Conservation (phyloP, 1,140 invertebrate species). For the Pachypeltis micranthus region DNA sequence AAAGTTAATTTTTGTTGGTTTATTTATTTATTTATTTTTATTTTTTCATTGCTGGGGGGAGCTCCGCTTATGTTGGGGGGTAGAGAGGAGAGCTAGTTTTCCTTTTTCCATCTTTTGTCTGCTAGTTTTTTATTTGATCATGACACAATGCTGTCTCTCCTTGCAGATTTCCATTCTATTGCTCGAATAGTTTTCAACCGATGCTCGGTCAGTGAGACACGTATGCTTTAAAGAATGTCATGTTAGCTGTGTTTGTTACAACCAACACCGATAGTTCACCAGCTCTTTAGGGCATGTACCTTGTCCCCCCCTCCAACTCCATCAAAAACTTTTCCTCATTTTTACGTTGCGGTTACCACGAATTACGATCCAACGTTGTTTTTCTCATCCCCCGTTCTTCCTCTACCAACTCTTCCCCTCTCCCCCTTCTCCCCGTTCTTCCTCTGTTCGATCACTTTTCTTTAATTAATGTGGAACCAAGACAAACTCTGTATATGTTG, state of each 20-base stretch:
- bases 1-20: too few relatives aligned
- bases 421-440: too few relatives aligned
- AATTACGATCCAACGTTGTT: too few relatives aligned
- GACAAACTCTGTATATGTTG: constrained; percentile 2
- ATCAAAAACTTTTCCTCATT: not conserved
- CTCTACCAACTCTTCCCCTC: too few relatives aligned
- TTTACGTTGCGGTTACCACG: too few relatives aligned
- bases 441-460: not conserved
- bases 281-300: constrained; percentile 18
- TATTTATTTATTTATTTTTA: too few relatives aligned
- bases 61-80: too few relatives aligned
- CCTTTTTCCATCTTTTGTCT: constrained; percentile 12
- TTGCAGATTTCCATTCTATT: constrained; percentile 61
- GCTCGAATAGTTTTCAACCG: constrained; percentile 51
- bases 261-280: constrained; percentile 19
- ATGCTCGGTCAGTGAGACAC: constrained; percentile 26
- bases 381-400: too few relatives aligned
- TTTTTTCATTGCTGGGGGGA: too few relatives aligned
- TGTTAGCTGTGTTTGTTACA: constrained; percentile 22
- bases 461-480: not conserved
- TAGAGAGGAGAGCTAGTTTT: too few relatives aligned
- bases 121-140: constrained; percentile 19
- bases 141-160: constrained; percentile 35
- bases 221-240: constrained; percentile 22
- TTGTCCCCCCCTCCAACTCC: constrained; percentile 8